Evolutionary conservation across 2,797 vertebrate species (phyloP).

Genomic region (Tiaroga cobitis): DNA sequence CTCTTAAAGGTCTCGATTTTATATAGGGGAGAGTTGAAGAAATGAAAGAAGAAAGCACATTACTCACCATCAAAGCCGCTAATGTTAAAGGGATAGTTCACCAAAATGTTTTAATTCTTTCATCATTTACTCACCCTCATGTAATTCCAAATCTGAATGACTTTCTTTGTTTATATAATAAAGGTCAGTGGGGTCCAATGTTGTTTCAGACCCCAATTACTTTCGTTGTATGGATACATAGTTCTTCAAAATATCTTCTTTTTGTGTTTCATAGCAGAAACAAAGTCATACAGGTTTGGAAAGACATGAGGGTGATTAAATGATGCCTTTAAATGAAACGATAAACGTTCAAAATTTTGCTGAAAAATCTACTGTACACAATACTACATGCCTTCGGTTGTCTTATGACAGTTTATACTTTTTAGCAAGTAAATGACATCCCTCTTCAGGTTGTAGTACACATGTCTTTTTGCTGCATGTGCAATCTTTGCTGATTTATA

Average conservation of each 20-base stretch:
- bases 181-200: background rate
- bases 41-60: conserved; percentile 1
- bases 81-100: background rate
- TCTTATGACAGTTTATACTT: background rate
- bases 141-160: background rate
- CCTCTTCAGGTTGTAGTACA: background rate
- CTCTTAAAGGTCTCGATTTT: background rate
- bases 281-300: background rate
- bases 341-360: background rate
- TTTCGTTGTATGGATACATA: background rate
- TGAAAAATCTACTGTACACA: background rate
- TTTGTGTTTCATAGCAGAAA: background rate
- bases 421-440: background rate
- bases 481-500: background rate
- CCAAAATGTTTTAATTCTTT: background rate
- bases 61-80: background rate
- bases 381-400: background rate
- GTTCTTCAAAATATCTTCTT: background rate
- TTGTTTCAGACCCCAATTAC: background rate
- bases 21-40: background rate
- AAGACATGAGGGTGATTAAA: background rate
- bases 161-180: background rate
- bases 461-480: too few relatives aligned
- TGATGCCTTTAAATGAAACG: background rate
- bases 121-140: background rate